phyloP scores from a whole-genome alignment of 2,113 vertebrate species.

The Hirundichthys speculiger region DNA sequence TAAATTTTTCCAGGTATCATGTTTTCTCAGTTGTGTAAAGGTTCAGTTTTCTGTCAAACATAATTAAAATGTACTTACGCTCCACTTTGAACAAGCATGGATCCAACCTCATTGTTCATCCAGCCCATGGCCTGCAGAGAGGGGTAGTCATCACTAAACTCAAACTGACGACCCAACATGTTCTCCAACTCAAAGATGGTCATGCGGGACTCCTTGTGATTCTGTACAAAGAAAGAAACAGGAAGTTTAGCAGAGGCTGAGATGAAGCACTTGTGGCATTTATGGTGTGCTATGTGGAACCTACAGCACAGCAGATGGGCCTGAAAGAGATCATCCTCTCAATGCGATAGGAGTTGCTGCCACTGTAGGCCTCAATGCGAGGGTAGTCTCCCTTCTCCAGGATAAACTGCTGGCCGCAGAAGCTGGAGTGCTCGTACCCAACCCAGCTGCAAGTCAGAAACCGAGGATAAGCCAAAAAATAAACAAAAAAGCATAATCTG shows the following conservation, averaged over 20 bases:
- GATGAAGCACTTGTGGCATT: not conserved
- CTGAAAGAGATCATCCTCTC: slow-evolving; percentile 98
- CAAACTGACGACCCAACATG: slow-evolving; percentile 92
- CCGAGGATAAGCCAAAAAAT: not conserved
- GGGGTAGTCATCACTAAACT: slow-evolving; percentile 91
- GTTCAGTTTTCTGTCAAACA: not conserved
- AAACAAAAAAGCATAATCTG: not conserved
- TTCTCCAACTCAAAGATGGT: slow-evolving; percentile 92
- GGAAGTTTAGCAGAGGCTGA: not conserved
- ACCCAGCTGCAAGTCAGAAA: slow-evolving; percentile 85
- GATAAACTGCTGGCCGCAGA: slow-evolving; percentile 95
- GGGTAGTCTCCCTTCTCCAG: slow-evolving; percentile 98
- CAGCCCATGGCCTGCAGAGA: slow-evolving; percentile 98
- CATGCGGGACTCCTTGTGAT: slow-evolving; percentile 95
- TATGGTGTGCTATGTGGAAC: slow-evolving; percentile 47
- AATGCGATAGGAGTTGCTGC: slow-evolving; percentile 94
- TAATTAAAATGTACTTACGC: slow-evolving; percentile 84
- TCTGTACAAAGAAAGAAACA: slow-evolving; percentile 72
- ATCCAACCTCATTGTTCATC: slow-evolving; percentile 93
- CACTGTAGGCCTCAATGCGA: slow-evolving; percentile 94
- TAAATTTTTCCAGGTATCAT: not conserved
- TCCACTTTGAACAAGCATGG: slow-evolving; percentile 91
- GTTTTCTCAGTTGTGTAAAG: not conserved
- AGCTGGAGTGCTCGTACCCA: slow-evolving; percentile 95
- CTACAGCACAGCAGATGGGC: slow-evolving; percentile 94